Conservation (phyloP, 2,113 vertebrate species). For the Cryptotis parvus region DNA sequence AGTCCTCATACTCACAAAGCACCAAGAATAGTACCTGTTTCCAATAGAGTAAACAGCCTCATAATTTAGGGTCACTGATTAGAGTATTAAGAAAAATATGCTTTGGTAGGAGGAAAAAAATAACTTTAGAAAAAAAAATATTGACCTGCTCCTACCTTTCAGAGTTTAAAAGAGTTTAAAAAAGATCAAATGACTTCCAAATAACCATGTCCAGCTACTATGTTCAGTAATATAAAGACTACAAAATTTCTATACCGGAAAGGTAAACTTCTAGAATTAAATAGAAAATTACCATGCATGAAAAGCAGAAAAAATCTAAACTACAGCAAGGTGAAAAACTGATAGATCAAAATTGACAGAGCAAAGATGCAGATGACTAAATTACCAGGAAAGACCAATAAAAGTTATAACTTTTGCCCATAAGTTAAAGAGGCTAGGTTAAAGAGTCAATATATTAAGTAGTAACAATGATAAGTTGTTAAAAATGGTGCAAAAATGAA, state of each 20-base stretch:
- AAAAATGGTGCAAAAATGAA: background rate
- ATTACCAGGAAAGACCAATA: background rate
- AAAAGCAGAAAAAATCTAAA: conserved; percentile 23
- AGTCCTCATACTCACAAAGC: background rate
- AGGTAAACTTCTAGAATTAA: conserved; percentile 13
- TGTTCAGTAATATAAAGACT: conserved; percentile 4
- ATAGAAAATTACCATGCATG: background rate
- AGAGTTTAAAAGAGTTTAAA: background rate
- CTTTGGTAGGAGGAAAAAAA: background rate
- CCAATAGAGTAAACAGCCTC: background rate
- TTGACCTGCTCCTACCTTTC: background rate
- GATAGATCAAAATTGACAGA: background rate
- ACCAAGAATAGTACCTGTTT: background rate
- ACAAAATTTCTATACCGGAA: background rate
- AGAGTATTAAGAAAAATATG: background rate
- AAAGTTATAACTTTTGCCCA: background rate
- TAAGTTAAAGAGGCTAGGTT: conserved; percentile 29
- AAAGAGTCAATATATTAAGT: conserved; percentile 11
- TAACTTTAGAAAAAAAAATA: background rate
- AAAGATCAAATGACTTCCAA: background rate
- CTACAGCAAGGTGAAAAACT: background rate
- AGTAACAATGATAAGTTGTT: background rate
- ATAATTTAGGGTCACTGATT: background rate
- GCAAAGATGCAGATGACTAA: background rate
- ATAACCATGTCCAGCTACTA: background rate